phyloP scores from a whole-genome alignment of 2,888 invertebrate genomes.

The Hirtodrosophila duncani region DNA sequence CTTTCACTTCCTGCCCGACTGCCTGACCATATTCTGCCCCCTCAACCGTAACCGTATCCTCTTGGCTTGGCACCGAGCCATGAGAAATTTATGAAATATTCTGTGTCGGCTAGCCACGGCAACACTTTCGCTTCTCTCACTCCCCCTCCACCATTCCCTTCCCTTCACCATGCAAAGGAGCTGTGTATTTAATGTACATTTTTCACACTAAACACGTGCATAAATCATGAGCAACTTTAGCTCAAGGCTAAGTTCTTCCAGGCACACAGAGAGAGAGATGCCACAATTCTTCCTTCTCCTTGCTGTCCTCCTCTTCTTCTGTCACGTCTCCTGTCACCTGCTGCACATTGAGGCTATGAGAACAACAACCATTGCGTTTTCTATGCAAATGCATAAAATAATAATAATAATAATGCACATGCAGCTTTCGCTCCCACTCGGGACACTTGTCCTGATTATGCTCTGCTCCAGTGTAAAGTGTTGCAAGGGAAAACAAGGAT shows the following conservation, averaged over 20 bases:
- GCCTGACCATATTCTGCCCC: constrained; percentile 6
- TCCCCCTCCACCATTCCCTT: too few relatives aligned
- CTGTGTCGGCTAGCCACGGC: constrained; percentile 30
- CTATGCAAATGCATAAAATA: constrained; percentile 55
- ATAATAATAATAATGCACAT: constrained; percentile 50
- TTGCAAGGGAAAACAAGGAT: constrained; percentile 4
- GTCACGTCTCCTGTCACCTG: constrained; percentile 62
- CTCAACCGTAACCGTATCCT: background rate
- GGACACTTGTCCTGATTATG: constrained; percentile 72
- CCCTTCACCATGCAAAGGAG: constrained; percentile 18
- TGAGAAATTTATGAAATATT: constrained; percentile 30
- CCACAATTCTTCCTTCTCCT: constrained; percentile 12
- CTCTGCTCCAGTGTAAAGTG: constrained; percentile 42
- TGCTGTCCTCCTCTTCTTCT: background rate
- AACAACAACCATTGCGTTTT: constrained; percentile 12
- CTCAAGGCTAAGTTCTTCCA: constrained; percentile 61
- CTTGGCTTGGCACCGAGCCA: constrained; percentile 11
- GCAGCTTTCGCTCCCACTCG: constrained; percentile 45
- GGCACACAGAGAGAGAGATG: constrained; percentile 12
- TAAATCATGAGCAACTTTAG: constrained; percentile 67
- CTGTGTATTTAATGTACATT: constrained; percentile 66
- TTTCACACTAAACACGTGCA: constrained; percentile 73
- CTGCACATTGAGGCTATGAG: constrained; percentile 51
- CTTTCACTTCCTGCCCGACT: constrained; percentile 57
- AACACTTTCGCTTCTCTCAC: constrained; percentile 54